These are phyloP conservation scores for Craniophora ligustri DNA, from an alignment of 2,888 invertebrate genomes.

Conservation along the genomic window DNA sequence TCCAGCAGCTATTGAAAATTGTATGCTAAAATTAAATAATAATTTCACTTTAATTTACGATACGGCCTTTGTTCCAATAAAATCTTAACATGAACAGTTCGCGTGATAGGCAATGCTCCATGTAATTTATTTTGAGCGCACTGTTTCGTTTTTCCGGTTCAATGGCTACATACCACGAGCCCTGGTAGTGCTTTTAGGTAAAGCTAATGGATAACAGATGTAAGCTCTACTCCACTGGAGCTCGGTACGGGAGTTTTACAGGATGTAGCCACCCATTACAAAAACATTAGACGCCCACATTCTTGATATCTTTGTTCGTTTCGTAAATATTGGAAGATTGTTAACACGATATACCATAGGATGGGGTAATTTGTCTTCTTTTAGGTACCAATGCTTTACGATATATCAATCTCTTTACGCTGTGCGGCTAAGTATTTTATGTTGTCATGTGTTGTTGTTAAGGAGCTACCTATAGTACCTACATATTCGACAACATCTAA, in stretches of 20 bases:
- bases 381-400: too few species aligned
- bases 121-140: constrained; percentile 28
- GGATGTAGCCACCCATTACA: constrained; percentile 46
- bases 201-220: constrained; percentile 70
- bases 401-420: too few species aligned
- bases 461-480: too few species aligned
- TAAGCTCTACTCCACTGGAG: constrained; percentile 41
- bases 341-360: constrained; percentile 14
- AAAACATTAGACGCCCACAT: constrained; percentile 45
- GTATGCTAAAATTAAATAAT: too few species aligned
- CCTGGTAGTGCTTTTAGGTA: constrained; percentile 63
- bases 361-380: constrained; percentile 27
- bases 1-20: neutral
- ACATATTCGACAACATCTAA: too few species aligned
- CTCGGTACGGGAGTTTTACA: constrained; percentile 25
- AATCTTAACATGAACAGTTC: neutral
- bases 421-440: too few species aligned
- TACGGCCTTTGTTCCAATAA: neutral
- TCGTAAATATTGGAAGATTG: constrained; percentile 31
- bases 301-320: constrained; percentile 21
- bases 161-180: constrained; percentile 55
- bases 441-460: too few species aligned
- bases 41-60: neutral
- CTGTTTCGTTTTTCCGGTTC: constrained; percentile 52
- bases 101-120: constrained; percentile 18